Base-by-base conservation (phyloP, 2,797 vertebrate genomes). In the Sternarchorhynchus goeldii region DNA sequence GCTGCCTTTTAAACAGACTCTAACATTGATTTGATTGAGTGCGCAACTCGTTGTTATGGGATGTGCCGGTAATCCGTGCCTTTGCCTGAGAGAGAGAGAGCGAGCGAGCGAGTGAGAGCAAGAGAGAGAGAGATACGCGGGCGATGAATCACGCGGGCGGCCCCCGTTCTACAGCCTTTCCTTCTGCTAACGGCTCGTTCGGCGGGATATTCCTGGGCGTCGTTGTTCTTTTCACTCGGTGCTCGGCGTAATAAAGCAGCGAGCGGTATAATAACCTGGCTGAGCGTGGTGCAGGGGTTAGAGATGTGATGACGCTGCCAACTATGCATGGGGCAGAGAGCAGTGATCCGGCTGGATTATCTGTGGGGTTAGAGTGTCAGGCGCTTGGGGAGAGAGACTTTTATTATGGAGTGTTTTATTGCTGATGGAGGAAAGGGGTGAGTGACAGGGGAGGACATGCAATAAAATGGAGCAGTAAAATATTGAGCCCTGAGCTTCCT, bases 341-440 rank as follows among this genome's bases (percentile, higher is more conserved):
- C 81, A 56, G 55, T 88, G 88, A 90, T 89, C 89, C 81, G 81
- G 86, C 87, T 87, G 91, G 90, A 92, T 93, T 91, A 92, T 90
- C 89, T 89, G 81, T 88, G 86, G 90, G 87, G 82, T 86, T 87
- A 86, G 87, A 88, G 88, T 85, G 85, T 87, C 88, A 89, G 88
- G 87, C 86, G 89, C 89, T 87, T 83, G 78, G 85, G 90, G 90
- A 87, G 83, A 69, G 87, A 79, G 85, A 86, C 89, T 92, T 93
- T 92, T 92, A 92, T 92, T 93, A 91, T 91, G 90, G 88, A 91
- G 89, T 91, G 90, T 91, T 93, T 93, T 92, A 92, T 91, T 92
- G 90, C 89, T 89, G 90, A 87, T 82, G 84, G 86, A 87, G 90
- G 90, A 88, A 88, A 88, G 89, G 88, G 87, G 84, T 89, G 89